A percentile compares a stretch with the other conserved stretches of the same genome.
These are phyloP conservation scores for Astropecten irregularis DNA, from an alignment of 53 echinoderm and acorn worm genomes.

Conservation along the genomic window DNA sequence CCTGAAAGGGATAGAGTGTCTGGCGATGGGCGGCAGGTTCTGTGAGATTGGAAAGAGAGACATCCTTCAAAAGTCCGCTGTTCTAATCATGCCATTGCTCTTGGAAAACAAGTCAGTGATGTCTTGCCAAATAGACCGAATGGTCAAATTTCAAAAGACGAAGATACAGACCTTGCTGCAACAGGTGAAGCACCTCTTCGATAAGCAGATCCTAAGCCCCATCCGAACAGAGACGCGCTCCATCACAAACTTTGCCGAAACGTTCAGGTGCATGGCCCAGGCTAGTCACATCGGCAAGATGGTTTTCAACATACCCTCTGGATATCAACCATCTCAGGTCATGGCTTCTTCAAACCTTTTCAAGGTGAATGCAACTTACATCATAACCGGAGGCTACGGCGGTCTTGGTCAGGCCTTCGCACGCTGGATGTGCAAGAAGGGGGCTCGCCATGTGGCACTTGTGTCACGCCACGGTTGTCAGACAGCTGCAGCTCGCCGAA, in stretches of 20 bases:
- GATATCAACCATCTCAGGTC: slow-evolving; percentile 26
- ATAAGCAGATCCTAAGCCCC: slow-evolving; percentile 63
- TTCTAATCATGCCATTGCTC: slow-evolving; percentile 57
- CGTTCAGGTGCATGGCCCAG: slow-evolving; percentile 56
- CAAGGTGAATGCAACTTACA: slow-evolving; percentile 71
- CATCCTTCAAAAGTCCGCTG: slow-evolving; percentile 56
- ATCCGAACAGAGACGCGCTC: slow-evolving; percentile 52
- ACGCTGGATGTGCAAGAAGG: slow-evolving; percentile 83
- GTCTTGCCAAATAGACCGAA: slow-evolving; percentile 69
- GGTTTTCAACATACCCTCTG: slow-evolving; percentile 56
- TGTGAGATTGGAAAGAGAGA: slow-evolving; percentile 71
- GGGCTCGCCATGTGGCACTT: slow-evolving; percentile 84
- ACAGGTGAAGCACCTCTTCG: slow-evolving; percentile 62
- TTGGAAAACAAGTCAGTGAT: slow-evolving; percentile 77
- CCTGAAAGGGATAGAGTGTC: slow-evolving; percentile 60
- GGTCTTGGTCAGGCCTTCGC: slow-evolving; percentile 80
- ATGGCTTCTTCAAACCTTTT: slow-evolving; percentile 56
- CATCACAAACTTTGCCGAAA: slow-evolving; percentile 35
- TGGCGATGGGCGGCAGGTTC: slow-evolving; percentile 80
- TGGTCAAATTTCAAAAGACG: slow-evolving; percentile 32
- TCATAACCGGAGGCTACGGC: slow-evolving; percentile 77
- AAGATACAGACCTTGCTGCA: slow-evolving; percentile 36
- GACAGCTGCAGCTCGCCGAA: slow-evolving; percentile 62
- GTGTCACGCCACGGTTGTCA: slow-evolving; percentile 60
- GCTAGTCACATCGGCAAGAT: slow-evolving; percentile 58